Percentiles rank a stretch among this genome's conserved stretches.
Conservation (phyloP, 30 jellyfish, hydroid and myxozoan species). For the Mastigias papua region DNA sequence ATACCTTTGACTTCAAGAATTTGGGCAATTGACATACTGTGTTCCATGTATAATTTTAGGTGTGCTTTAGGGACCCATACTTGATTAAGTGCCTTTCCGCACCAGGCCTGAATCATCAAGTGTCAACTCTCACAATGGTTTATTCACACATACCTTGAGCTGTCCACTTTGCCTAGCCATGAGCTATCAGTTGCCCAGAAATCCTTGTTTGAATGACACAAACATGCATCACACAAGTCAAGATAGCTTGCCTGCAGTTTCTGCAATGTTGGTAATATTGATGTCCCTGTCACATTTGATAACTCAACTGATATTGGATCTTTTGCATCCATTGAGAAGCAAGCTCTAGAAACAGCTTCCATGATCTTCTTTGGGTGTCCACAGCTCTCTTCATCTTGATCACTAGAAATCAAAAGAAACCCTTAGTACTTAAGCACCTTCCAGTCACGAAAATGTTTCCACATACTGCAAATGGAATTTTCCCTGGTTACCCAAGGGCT, state of each 20-base stretch:
- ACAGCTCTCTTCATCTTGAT: constrained; percentile 50
- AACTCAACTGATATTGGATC: constrained; percentile 69
- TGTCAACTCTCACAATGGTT: background rate
- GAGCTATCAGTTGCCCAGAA: constrained; percentile 87
- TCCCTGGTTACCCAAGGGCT: no score
- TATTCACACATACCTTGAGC: constrained; percentile 69
- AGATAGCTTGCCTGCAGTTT: constrained; percentile 74
- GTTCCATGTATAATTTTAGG: no score
- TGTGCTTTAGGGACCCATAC: no score
- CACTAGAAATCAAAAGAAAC: no score
- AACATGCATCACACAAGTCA: constrained; percentile 59
- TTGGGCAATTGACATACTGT: no score
- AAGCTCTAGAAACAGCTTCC: constrained; percentile 26
- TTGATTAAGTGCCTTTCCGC: no score
- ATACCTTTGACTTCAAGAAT: no score
- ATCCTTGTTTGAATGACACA: constrained; percentile 78
- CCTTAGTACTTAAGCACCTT: no score
- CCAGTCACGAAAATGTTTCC: no score
- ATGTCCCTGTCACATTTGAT: constrained; percentile 15
- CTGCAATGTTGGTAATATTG: constrained; percentile 67
- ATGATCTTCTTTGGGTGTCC: constrained; percentile 58
- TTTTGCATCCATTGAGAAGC: constrained; percentile 22
- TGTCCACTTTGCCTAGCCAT: constrained; percentile 84
- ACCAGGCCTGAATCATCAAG: no score
- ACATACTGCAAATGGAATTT: no score